Base-by-base conservation (phyloP, 2,888 invertebrate species). In the Sarcophaga subvicina region DNA sequence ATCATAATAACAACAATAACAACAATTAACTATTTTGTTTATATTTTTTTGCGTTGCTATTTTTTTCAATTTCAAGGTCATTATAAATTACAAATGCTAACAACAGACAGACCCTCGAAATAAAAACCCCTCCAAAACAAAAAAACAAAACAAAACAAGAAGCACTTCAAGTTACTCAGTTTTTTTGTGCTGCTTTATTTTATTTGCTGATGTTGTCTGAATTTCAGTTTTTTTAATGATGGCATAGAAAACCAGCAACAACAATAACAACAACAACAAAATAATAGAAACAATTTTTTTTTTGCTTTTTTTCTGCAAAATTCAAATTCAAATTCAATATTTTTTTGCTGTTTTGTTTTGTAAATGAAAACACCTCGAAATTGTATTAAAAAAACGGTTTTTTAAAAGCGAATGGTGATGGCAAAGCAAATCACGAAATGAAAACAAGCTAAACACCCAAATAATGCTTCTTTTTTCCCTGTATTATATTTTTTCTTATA, bases 31-130 rank as follows among this genome's bases (percentile, higher is more conserved):
- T 54, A 37, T 54, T 54, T 54, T 54, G 54, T 54, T 70, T 67
- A 60, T 67, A 37, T 67, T 14, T 78, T 45, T 25, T 67, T 64
- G 45, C 10, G 47, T 71, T 25, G 20, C 37, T n/a, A 64, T 73
- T 83, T 84, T 80, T 70, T 86, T 87, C 72, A 87, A 87, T 76
- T 84, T 87, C 81, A 87, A 87, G 87, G 87, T 87, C 87, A 81
- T 64, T 71, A 81, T 87, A 84, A 84, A 87, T 87, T 87, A 87
- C 87, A 87, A 87, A 87, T 84, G 87, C 84, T 79, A 77, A 80
- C 80, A 80, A 84, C 45, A 77, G 37, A 37, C 37, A 37, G 37
- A 37, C 37, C 37, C 37, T 37, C 54, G 17, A 54, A 54, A 54
- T 54, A 54, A 54, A 54, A 54, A 37, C 37, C 37, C 37, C 54